A percentile compares a stretch with the other conserved stretches of the same genome.
Evolutionary conservation across 2,797 vertebrate species (phyloP).

Genomic region (Takifugu ocellatus): DNA sequence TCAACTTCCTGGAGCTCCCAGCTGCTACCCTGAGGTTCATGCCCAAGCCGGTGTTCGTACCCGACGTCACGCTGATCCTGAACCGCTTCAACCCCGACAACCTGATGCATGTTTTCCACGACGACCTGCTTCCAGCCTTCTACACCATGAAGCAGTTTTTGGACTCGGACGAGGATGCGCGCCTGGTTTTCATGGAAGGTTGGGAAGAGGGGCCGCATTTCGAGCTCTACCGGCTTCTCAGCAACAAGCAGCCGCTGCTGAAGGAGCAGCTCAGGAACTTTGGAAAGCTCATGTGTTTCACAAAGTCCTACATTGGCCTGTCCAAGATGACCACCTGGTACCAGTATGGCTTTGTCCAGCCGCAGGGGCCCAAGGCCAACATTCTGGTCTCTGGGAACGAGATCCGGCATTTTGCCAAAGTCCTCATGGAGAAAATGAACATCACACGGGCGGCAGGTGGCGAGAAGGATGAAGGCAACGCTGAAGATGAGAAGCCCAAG

Average conservation of each 20-base stretch:
- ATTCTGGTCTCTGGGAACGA: slow-evolving; percentile 93
- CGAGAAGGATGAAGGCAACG: slow-evolving; percentile 36
- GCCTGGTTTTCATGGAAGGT: slow-evolving; percentile 97
- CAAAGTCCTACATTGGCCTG: slow-evolving; percentile 91
- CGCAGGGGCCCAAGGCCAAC: slow-evolving; percentile 96
- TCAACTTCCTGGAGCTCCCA: slow-evolving; percentile 96
- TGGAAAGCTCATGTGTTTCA: slow-evolving; percentile 94
- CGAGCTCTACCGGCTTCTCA: slow-evolving; percentile 91
- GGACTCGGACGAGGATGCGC: slow-evolving; percentile 84
- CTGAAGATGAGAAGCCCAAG: slow-evolving; percentile 41
- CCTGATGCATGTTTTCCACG: slow-evolving; percentile 97
- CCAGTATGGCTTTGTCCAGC: slow-evolving; percentile 97
- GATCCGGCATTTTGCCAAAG: slow-evolving; percentile 87
- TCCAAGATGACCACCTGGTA: slow-evolving; percentile 99
- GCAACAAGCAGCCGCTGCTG: slow-evolving; percentile 91
- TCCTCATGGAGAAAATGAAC: slow-evolving; percentile 85
- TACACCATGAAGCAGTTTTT: slow-evolving; percentile 96
- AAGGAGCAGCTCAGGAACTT: slow-evolving; percentile 89
- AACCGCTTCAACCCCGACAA: slow-evolving; percentile 98
- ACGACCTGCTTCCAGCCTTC: slow-evolving; percentile 91
- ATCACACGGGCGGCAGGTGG: slow-evolving; percentile 62
- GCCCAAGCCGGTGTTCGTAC: slow-evolving; percentile 95
- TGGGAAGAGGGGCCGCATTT: slow-evolving; percentile 92
- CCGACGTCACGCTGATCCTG: slow-evolving; percentile 88
- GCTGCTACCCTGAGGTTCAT: slow-evolving; percentile 89